Evolutionary conservation across 2,888 invertebrate species (phyloP), one percentile per base, ranked within the genome.

Genomic region (Xylota sylvarum): DNA sequence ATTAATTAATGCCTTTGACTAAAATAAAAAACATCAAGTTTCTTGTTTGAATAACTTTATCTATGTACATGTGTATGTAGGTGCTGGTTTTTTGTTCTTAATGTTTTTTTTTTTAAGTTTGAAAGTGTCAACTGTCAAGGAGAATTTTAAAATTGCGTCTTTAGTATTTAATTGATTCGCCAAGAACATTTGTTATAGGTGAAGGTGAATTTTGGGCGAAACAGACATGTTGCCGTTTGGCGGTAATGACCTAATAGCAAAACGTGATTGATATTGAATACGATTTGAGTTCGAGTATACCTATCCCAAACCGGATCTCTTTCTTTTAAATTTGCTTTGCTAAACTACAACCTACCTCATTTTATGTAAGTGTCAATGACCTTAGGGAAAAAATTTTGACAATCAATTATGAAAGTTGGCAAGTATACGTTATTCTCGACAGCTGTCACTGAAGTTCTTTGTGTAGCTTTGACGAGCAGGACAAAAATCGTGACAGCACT

Each of bases 81-180:
- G n/a, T n/a, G 37, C 10, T 19, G 9, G 19, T 40, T 17, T 40
- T 27, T 43, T 0, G 40, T 32, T 30, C 30, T 17, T 14, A 19
- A 43, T 62, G 5, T 1, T 4, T 32, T 17, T 4, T 32, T 17
- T 0, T 32, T 17, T 35, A 2, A 19, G 35, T n/a, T 12, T n/a
- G 9, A 23, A 27, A 69, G 55, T 55, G 52, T 69, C 40, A 69
- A 55, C 55, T 69, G 69, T 69, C 69, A 69, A 6, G 30, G 40
- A 27, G 43, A 43, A 6, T 43, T 17, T 17, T 56, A 43, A 0
- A 43, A 52, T 9, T 23, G 27, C 19, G 10, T 1, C 19, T 9
- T 14, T 37, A 37, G 14, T 23, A 67, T 50, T 14, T 35, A 67
- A 52, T 40, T 52, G 5, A 69, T 69, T 30, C 9, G 27, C 7